Evolutionary conservation across 1,140 invertebrate genomes (phyloP), one percentile per base, ranked within the genome.

Genomic region (Daktulosphaira vitifoliae): DNA sequence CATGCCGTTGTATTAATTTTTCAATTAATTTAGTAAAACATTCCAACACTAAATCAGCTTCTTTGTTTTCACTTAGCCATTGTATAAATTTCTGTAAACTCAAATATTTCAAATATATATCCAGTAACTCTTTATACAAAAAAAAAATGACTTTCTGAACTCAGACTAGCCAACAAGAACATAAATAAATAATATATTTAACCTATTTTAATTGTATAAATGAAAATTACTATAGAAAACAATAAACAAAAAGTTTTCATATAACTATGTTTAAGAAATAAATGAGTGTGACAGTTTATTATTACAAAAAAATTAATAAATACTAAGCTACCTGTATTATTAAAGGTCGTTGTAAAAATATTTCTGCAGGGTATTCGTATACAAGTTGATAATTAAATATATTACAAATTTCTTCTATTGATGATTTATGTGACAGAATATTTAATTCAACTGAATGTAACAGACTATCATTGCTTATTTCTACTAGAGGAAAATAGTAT

Each of bases 61-160:
- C 54, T 62, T 62, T 62, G 6, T 62, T 46, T 62, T 62, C 54
- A 62, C 44, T 44, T 5, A 62, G 11, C 54, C 39, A 62, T 29
- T 33, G 25, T n/a, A 62, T 46, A 26, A 62, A 62, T 46, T 46
- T 62, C 29, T 33, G 11, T 6, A 33, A 6, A 33, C 5, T 6
- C 5, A 33, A 33, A 33, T 6, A 6, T 6, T 33, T 33, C 29
- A 5, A 6, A 6, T 6, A 33, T 11, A 33, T 6, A 11, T 33
- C 5, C 11, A 33, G 11, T 33, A 33, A 33, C 11, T 6, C 11
- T 33, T 33, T 33, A 6, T 33, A 33, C 5, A 33, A 6, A 33
- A 33, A 33, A 33, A 6, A 6, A 33, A n/a, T n/a, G n/a, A n/a
- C n/a, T n/a, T n/a, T n/a, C n/a, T n/a, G n/a, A n/a, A n/a, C n/a